Evolutionary conservation across 2,113 vertebrate species (phyloP), one percentile per base, ranked within the genome.

Genomic region (Mellivora capensis): DNA sequence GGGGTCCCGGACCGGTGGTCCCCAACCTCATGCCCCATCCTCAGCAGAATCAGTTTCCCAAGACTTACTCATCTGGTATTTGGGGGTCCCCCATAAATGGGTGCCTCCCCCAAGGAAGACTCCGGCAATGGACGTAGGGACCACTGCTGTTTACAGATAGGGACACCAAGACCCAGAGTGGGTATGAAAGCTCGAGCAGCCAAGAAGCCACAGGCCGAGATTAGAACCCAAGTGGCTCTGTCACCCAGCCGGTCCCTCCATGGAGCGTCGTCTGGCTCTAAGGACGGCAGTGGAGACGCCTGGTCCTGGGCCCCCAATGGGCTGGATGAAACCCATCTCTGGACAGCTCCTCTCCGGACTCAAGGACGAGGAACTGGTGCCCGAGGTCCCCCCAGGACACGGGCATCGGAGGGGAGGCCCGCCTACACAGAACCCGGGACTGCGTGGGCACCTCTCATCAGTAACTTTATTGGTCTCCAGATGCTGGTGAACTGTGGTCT

Each of bases 391-490:
- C 67, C 59, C 17, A 31, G 5, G 27, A 23, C 2, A 2, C 4
- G 0, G n/a, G 13, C 10, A 9, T 15, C 29, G n/a, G 29, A 2
- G 2, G 8, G 20, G 14, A 42, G 27, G 42, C 14, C 49, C 15
- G 17, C 7, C 4, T 3, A 23, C 4, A 77, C 62, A 94, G 52
- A 90, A 69, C 17, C 10, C 1, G 64, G 4, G 44, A 77, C 80
- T 49, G 0, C 10, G 18, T 6, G n/a, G 13, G 13, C n/a, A 76
- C 67, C 44, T 80, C 44, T 74, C 67, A 34, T 76, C 57, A 61
- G 61, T 15, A 67, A 57, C 81, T 97, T 98, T 96, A 94, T 93
- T 96, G 29, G 67, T 83, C 59, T 74, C n/a, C 27, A 21, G 47
- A 62, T 79, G 85, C 94, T 80, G 82, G 67, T 77, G 69, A 84